phyloP scores from a whole-genome alignment of 1,140 invertebrate species.

The Drosophila fuyamai region DNA sequence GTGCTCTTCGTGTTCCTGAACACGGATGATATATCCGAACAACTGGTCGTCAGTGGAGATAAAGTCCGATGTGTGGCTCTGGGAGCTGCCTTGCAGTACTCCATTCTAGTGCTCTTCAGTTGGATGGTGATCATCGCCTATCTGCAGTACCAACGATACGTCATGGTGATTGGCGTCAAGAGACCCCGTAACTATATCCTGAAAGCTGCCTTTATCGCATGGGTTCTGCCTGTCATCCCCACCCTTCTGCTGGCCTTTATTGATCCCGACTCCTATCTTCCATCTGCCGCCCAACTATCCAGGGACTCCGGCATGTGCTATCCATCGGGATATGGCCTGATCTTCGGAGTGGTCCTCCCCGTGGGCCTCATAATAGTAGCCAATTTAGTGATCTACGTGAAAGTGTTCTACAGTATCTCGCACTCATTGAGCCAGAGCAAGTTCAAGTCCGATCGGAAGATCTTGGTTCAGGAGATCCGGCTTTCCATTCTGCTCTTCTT shows the following conservation, averaged over 20 bases:
- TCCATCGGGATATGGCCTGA: slow-evolving; percentile 86
- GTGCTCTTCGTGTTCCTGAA: slow-evolving; percentile 85
- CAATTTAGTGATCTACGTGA: slow-evolving; percentile 86
- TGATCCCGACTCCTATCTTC: slow-evolving; percentile 85
- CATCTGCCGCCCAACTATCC: slow-evolving; percentile 47
- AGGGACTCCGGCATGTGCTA: slow-evolving; percentile 86
- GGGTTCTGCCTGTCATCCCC: slow-evolving; percentile 86
- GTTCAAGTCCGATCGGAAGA: slow-evolving; percentile 84
- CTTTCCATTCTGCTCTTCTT: slow-evolving; percentile 88
- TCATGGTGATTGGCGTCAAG: slow-evolving; percentile 86
- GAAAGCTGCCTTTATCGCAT: slow-evolving; percentile 86
- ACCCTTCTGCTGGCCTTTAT: slow-evolving; percentile 85
- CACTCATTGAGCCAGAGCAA: slow-evolving; percentile 85
- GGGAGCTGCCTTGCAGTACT: slow-evolving; percentile 87
- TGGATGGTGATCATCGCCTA: slow-evolving; percentile 89
- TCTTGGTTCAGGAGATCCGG: slow-evolving; percentile 86
- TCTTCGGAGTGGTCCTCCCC: slow-evolving; percentile 86
- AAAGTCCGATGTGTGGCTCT: slow-evolving; percentile 64
- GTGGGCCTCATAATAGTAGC: slow-evolving; percentile 85
- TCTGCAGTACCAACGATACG: slow-evolving; percentile 88
- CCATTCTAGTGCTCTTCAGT: slow-evolving; percentile 87
- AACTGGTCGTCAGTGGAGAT: slow-evolving; percentile 43
- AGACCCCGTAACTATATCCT: slow-evolving; percentile 85
- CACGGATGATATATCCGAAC: slow-evolving; percentile 86
- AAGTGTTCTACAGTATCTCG: slow-evolving; percentile 86